Evolutionary conservation across 2,113 vertebrate genomes (phyloP), one percentile per base, ranked within the genome.

Genomic region (Rhadina sibilatrix): DNA sequence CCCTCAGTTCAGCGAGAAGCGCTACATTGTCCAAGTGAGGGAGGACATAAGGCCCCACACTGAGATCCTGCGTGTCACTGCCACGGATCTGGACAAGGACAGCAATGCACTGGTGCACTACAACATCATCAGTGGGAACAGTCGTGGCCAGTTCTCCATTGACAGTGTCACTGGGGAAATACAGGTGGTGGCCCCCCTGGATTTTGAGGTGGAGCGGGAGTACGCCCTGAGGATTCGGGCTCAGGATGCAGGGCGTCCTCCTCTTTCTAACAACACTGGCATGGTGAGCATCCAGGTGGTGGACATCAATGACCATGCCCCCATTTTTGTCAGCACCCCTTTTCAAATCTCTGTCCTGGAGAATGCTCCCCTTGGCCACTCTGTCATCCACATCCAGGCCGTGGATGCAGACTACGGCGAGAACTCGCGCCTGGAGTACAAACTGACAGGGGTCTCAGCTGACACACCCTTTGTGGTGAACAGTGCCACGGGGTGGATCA

Each of bases 101-200:
- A 99, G 98, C 78, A 99, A 99, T 0, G 99, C 99, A 0, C 96
- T 99, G 30, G 99, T 99, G 68, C 99, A 99, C 96, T 99, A 99
- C 95, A 99, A 99, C 87, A 99, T 99, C 91, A 99, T 99, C 95
- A 99, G 99, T 0, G 99, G 99, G 12, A 99, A 99, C 94, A 99
- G 99, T 87, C 98, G 99, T 5, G 99, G 99, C 6, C 99, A 99
- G 95, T 99, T 99, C 95, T 98, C 99, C 57, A 99, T 99, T 0
- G 99, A 99, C 96, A 99, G 99, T 12, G 96, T 99, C 59, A 99
- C 99, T 0, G 99, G 99, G 8, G 99, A 99, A 96, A 99, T 99
- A 92, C 98, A 99, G 91, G 99, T 99, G 66, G 99, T 99, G 78
- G 98, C 99, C 3, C 98, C 99, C 1, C 94, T 99, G 87, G 99